Percentiles rank a stretch among this genome's conserved stretches.
Evolutionary conservation across 2,797 vertebrate species (phyloP).

Genomic region (Cygnus olor): DNA sequence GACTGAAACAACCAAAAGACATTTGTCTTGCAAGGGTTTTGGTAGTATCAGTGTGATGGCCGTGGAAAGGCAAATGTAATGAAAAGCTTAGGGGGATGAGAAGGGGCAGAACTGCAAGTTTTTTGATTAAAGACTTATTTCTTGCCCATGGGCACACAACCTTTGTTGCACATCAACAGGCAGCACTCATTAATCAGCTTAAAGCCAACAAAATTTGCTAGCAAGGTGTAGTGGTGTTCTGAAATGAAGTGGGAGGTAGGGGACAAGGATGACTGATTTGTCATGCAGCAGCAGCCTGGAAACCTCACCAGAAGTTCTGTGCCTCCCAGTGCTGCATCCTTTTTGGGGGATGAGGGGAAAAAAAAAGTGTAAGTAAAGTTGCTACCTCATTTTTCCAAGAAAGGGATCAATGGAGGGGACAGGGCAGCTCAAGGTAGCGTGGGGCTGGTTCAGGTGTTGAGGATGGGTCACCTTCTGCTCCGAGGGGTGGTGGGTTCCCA

Average conservation of each 20-base stretch:
- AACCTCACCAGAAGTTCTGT: background rate
- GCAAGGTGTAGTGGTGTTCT: background rate
- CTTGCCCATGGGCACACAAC: background rate
- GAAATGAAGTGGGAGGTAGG: rapidly evolving
- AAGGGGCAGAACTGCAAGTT: background rate
- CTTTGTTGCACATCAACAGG: background rate
- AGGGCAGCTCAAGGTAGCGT: background rate
- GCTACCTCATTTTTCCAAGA: background rate
- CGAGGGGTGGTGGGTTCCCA: too few relatives aligned
- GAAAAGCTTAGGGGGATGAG: background rate
- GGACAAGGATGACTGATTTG: background rate
- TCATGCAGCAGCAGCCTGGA: background rate
- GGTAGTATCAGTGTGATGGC: background rate
- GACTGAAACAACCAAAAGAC: background rate
- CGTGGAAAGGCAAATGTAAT: background rate
- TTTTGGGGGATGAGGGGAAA: background rate
- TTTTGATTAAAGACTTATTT: background rate
- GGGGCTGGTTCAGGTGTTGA: background rate
- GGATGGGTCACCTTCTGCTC: background rate
- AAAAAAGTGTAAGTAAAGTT: background rate
- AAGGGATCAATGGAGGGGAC: background rate
- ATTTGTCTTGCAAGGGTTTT: background rate
- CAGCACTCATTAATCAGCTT: background rate
- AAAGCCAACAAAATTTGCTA: background rate
- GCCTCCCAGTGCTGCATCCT: background rate